phyloP scores from a whole-genome alignment of 2,113 vertebrate genomes.

The Brachypteracias leptosomus region DNA sequence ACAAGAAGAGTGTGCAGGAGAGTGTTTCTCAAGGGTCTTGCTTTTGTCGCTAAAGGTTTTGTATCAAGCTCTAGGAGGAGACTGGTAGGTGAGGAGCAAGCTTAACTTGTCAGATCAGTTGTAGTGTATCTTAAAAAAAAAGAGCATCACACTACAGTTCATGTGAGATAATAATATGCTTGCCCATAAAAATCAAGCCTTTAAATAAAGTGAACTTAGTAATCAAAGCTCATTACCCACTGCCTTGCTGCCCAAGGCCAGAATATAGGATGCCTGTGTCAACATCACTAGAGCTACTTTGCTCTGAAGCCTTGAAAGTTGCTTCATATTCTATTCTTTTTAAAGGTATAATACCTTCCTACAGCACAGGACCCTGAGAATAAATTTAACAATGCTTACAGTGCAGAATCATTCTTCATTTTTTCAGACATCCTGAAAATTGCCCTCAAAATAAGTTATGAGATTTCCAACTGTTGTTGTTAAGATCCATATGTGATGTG shows the following conservation, averaged over 20 bases:
- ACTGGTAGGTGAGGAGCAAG: background rate
- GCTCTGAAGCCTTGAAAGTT: background rate
- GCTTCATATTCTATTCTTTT: background rate
- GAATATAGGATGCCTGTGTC: background rate
- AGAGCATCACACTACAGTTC: background rate
- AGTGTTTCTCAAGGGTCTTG: background rate
- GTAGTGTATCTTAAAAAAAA: background rate
- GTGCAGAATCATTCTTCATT: background rate
- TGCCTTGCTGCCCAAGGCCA: conserved; percentile 16
- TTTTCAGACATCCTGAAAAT: background rate
- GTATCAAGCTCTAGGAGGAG: background rate
- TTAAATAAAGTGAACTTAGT: conserved; percentile 33
- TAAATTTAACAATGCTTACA: background rate
- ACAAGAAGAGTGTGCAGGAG: background rate
- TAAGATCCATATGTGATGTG: background rate
- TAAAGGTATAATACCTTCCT: background rate
- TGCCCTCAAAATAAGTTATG: background rate
- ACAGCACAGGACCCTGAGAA: background rate
- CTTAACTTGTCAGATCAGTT: background rate
- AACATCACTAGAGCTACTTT: background rate
- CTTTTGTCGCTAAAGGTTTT: background rate
- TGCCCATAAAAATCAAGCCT: conserved; percentile 23
- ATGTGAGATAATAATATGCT: conserved; percentile 11
- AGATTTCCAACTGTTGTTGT: background rate
- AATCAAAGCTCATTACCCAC: conserved; percentile 10